Percentiles rank a stretch among this genome's conserved stretches.
Evolutionary conservation across 2,113 vertebrate species (phyloP).

Genomic region (Chlorodrepanis virens): DNA sequence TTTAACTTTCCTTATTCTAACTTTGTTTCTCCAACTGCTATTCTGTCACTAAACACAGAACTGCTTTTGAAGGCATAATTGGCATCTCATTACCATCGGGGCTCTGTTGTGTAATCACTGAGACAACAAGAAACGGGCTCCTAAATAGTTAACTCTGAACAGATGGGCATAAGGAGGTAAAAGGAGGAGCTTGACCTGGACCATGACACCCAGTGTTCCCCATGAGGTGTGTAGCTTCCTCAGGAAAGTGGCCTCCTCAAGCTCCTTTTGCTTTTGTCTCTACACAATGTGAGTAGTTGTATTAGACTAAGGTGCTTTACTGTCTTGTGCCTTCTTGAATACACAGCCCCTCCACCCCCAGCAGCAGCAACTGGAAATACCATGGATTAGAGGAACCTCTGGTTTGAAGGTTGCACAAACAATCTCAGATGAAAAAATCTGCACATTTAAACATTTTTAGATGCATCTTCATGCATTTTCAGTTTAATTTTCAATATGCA

Average conservation of each 20-base stretch:
- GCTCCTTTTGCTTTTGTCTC: background rate
- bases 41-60: background rate
- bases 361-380: accelerated
- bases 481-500: background rate
- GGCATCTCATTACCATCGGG: accelerated
- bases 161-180: background rate
- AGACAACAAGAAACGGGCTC: background rate
- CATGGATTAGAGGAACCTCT: background rate
- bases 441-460: background rate
- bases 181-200: background rate
- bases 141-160: background rate
- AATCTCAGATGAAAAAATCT: background rate
- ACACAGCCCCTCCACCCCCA: background rate
- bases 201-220: background rate
- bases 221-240: background rate
- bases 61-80: background rate
- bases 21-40: background rate
- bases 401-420: background rate
- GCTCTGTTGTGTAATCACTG: background rate
- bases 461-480: background rate
- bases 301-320: background rate
- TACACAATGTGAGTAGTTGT: background rate
- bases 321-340: background rate
- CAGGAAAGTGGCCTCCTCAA: background rate
- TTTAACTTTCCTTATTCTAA: background rate